These are phyloP conservation scores for Holacanthus passer DNA, from an alignment of 2,113 vertebrate genomes.

Conservation along the genomic window DNA sequence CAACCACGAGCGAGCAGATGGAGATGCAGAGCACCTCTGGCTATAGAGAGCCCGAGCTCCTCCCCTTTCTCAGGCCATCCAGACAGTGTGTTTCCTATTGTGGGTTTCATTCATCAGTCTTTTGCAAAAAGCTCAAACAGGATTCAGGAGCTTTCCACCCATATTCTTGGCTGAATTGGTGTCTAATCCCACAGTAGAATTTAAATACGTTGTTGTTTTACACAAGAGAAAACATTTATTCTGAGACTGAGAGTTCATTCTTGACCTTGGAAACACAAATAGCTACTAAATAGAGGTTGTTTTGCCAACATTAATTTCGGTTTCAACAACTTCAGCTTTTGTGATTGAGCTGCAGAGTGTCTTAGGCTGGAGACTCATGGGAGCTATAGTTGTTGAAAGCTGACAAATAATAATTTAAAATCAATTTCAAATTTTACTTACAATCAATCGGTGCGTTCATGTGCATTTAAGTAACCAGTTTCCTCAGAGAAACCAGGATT, in stretches of 20 bases:
- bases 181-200: neutral
- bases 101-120: conserved; percentile 20
- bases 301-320: too few species aligned
- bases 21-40: conserved; percentile 77
- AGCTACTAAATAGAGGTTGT: too few species aligned
- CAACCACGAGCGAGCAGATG: conserved; percentile 73
- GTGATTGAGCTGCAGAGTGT: neutral
- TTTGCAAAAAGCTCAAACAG: neutral
- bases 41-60: conserved; percentile 33
- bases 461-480: too few species aligned
- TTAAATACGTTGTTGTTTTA: neutral
- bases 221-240: neutral
- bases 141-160: neutral
- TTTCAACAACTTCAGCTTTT: too few species aligned
- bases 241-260: neutral
- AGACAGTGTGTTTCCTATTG: neutral
- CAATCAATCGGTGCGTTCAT: neutral
- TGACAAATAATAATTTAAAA: neutral
- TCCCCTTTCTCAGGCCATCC: conserved; percentile 33
- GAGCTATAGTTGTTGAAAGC: neutral
- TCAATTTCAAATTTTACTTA: neutral
- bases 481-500: too few species aligned
- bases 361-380: too few species aligned
- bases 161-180: neutral
- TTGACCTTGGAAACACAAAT: too few species aligned